Conservation (phyloP, 2,113 vertebrate genomes). For the Melozone crissalis region DNA sequence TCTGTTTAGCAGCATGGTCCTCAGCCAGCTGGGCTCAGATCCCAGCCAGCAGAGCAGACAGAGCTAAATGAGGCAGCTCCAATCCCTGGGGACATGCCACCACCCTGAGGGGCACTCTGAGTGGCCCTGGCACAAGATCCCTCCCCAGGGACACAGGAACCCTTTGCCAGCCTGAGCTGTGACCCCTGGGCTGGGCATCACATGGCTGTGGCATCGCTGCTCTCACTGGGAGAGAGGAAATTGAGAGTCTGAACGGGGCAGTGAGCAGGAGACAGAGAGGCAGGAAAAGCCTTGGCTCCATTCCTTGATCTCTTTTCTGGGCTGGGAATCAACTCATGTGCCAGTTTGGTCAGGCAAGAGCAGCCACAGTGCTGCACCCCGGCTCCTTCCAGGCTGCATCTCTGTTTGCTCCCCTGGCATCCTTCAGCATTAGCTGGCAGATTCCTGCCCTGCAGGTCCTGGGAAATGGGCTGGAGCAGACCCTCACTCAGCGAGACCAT, state of each 20-base stretch:
- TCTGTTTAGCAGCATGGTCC: background rate
- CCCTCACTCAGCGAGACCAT: background rate
- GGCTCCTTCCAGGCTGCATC: background rate
- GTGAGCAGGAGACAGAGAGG: background rate
- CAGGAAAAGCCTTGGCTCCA: background rate
- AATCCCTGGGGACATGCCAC: background rate
- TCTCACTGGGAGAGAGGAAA: background rate
- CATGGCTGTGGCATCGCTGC: fast-evolving
- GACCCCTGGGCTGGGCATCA: background rate
- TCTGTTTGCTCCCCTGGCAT: background rate
- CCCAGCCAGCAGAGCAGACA: background rate
- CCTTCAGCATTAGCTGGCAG: background rate
- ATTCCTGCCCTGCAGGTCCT: background rate
- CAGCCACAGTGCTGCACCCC: background rate
- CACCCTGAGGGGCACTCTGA: background rate
- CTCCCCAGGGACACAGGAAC: background rate
- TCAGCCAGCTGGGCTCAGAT: background rate
- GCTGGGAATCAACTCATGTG: slow-evolving; percentile 11
- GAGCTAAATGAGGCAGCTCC: background rate
- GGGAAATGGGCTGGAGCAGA: background rate
- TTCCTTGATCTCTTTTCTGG: slow-evolving; percentile 31
- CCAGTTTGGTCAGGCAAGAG: slow-evolving; percentile 30
- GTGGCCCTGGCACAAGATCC: background rate
- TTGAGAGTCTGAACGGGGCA: slow-evolving; percentile 1
- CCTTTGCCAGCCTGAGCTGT: fast-evolving